Evolutionary conservation across 2,113 vertebrate species (phyloP).

Genomic region (Fregetta grallaria): DNA sequence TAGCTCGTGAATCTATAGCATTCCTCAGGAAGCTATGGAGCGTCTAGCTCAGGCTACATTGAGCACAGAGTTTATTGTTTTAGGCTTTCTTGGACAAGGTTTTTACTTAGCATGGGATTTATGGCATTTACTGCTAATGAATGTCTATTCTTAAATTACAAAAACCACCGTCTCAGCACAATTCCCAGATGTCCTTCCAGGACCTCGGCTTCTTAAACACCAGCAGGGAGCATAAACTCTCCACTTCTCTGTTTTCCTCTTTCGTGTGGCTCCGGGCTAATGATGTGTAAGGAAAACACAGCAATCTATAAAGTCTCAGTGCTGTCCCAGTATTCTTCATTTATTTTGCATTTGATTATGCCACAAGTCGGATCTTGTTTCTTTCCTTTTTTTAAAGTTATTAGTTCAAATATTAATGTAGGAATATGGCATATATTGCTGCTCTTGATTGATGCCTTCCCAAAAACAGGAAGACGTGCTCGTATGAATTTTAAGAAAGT

Average conservation of each 20-base stretch:
- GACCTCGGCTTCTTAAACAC: slow-evolving; percentile 89
- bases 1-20: slow-evolving; percentile 78
- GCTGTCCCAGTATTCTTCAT: slow-evolving; percentile 96
- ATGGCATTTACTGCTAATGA: slow-evolving; percentile 97
- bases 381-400: slow-evolving; percentile 95
- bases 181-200: slow-evolving; percentile 91
- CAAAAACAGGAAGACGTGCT: slow-evolving; percentile 97
- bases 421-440: slow-evolving; percentile 95
- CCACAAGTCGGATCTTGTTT: slow-evolving; percentile 93
- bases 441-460: slow-evolving; percentile 98
- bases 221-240: slow-evolving; percentile 89
- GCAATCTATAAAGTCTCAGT: slow-evolving; percentile 84
- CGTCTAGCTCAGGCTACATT: slow-evolving; percentile 80
- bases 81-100: slow-evolving; percentile 98
- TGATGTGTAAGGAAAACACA: slow-evolving; percentile 95
- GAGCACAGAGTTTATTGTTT: slow-evolving; percentile 95
- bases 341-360: slow-evolving; percentile 99
- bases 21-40: slow-evolving; percentile 86
- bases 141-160: slow-evolving; percentile 94
- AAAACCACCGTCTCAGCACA: slow-evolving; percentile 84
- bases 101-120: slow-evolving; percentile 97
- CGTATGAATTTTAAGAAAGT: slow-evolving; percentile 96
- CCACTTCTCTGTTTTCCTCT: slow-evolving; percentile 91
- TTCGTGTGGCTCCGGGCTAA: slow-evolving; percentile 93
- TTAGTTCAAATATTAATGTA: slow-evolving; percentile 99